Evolutionary conservation across 2,797 vertebrate genomes (phyloP).

Genomic region (Danionella dracula): DNA sequence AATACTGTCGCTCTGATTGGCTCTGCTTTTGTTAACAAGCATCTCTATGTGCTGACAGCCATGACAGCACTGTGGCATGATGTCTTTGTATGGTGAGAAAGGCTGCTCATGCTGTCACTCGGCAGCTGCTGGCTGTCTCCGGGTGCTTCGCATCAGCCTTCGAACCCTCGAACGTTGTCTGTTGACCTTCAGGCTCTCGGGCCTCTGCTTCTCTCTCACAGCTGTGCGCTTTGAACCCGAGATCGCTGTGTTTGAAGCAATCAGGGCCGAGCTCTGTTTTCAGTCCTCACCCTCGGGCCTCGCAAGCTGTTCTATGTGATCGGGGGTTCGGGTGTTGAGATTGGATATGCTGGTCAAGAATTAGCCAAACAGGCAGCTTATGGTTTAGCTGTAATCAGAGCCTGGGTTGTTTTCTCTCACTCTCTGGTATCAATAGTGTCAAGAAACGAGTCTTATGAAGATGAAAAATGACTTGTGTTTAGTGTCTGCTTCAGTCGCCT

Average conservation of each 20-base stretch:
- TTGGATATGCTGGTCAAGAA: constrained; percentile 41
- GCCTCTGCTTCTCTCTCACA: constrained; percentile 50
- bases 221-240: constrained; percentile 63
- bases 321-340: constrained; percentile 27
- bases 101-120: constrained; percentile 56
- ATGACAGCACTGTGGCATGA: constrained; percentile 53
- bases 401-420: background rate
- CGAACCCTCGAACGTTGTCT: constrained; percentile 38
- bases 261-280: constrained; percentile 47
- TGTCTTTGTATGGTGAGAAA: constrained; percentile 46
- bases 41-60: constrained; percentile 45
- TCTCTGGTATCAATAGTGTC: constrained; percentile 1
- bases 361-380: constrained; percentile 34
- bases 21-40: constrained; percentile 44
- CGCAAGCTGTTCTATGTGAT: constrained; percentile 49
- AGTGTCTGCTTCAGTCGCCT: too few relatives aligned
- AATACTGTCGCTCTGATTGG: constrained; percentile 38
- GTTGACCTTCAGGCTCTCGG: constrained; percentile 40
- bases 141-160: constrained; percentile 15
- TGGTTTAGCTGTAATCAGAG: constrained; percentile 17
- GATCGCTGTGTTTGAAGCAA: constrained; percentile 53
- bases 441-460: background rate
- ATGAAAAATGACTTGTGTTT: constrained; percentile 2
- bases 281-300: constrained; percentile 33
- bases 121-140: constrained; percentile 64